A percentile compares a stretch with the other conserved stretches of the same genome.
phyloP scores from a whole-genome alignment of 2,797 vertebrate species.

The Smutsia gigantea region DNA sequence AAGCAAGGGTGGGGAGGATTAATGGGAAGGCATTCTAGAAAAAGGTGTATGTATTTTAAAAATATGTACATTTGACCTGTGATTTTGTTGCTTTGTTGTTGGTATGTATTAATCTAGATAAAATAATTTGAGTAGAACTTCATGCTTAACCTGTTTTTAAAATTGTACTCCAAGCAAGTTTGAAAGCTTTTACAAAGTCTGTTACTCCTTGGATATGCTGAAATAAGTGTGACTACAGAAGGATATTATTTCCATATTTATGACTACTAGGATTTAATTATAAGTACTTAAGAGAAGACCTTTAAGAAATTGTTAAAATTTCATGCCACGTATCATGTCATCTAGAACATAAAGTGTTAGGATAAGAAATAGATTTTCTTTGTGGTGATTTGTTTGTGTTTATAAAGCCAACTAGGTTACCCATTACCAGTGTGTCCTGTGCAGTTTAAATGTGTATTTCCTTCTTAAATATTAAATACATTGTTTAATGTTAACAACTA shows the following conservation, averaged over 20 bases:
- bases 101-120: slow-evolving; percentile 1
- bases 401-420: background rate
- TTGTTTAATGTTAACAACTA: slow-evolving; percentile 3
- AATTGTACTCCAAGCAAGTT: background rate
- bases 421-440: background rate
- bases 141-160: background rate
- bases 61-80: background rate
- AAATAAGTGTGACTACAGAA: slow-evolving; percentile 21
- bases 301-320: slow-evolving; percentile 40
- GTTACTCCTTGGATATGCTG: background rate
- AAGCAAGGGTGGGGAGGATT: background rate
- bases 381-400: slow-evolving; percentile 1
- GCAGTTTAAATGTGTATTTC: slow-evolving; percentile 45
- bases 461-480: background rate
- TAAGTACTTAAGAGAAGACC: slow-evolving; percentile 5
- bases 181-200: background rate
- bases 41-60: background rate
- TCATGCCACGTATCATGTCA: background rate
- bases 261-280: background rate
- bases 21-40: slow-evolving; percentile 14
- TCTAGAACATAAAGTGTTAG: background rate
- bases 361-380: background rate
- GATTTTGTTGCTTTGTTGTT: slow-evolving; percentile 2
- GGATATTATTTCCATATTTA: background rate
- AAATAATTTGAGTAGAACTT: slow-evolving; percentile 43